Evolutionary conservation across 2,113 vertebrate species (phyloP).

Genomic region (Dipodomys merriami): DNA sequence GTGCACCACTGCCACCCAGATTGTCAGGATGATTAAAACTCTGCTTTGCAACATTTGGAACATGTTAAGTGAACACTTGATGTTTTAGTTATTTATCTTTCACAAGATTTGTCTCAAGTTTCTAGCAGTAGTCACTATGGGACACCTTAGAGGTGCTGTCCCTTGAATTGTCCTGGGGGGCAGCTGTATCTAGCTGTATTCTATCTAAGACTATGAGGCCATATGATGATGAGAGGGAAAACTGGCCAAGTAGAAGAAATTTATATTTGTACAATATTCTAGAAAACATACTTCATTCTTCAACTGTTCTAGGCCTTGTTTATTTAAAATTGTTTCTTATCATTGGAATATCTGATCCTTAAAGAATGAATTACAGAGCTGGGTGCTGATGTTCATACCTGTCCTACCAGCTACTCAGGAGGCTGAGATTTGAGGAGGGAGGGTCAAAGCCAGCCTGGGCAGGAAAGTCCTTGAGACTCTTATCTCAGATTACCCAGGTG

Average conservation of each 20-base stretch:
- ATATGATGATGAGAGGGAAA: not conserved
- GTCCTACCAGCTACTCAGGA: no score
- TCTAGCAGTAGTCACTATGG: not conserved
- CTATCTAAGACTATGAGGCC: not conserved
- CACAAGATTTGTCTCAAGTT: not conserved
- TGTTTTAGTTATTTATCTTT: no score
- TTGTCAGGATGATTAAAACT: no score
- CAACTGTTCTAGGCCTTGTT: not conserved
- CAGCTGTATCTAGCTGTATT: not conserved
- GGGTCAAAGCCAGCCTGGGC: not conserved
- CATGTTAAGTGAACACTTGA: no score
- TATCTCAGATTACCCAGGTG: no score
- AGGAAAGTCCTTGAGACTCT: no score
- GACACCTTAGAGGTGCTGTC: not conserved
- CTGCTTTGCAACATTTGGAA: no score
- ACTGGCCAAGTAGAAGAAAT: not conserved
- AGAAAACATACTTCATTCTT: not conserved
- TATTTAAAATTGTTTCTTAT: not conserved
- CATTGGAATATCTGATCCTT: conserved; percentile 9
- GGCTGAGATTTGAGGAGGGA: no score
- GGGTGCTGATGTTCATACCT: no score
- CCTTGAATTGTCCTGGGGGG: not conserved
- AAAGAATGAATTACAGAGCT: not conserved
- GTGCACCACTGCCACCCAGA: no score
- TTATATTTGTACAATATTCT: not conserved